These are phyloP conservation scores for Anas platyrhynchos DNA, from an alignment of 2,113 vertebrate species.

Conservation along the genomic window DNA sequence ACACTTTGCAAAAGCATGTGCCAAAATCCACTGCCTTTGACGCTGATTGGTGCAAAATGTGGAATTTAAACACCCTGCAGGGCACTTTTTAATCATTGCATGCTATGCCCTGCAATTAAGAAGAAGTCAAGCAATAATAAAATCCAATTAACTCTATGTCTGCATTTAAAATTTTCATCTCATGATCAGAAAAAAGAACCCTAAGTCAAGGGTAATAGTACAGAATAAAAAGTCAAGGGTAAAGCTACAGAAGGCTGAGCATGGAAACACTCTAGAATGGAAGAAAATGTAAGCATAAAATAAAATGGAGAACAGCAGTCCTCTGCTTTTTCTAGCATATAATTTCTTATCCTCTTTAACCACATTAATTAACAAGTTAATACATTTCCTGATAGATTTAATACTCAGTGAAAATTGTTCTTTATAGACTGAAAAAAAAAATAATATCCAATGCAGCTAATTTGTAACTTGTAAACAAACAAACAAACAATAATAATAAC, in stretches of 20 bases:
- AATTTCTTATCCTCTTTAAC: constrained; percentile 65
- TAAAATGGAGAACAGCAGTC: constrained; percentile 29
- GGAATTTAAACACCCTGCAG: constrained; percentile 59
- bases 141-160: constrained; percentile 73
- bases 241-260: not conserved
- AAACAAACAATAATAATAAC: not conserved
- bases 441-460: constrained; percentile 65
- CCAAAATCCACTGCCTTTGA: constrained; percentile 58
- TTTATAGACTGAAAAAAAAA: constrained; percentile 71
- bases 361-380: constrained; percentile 85
- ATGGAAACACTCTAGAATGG: not conserved
- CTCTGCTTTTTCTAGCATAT: constrained; percentile 35
- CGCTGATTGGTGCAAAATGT: constrained; percentile 58
- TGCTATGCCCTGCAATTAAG: constrained; percentile 68
- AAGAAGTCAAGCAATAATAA: constrained; percentile 72
- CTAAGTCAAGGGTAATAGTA: not conserved
- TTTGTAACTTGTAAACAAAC: constrained; percentile 60
- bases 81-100: not conserved
- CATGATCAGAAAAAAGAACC: constrained; percentile 15
- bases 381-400: constrained; percentile 81
- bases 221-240: not conserved
- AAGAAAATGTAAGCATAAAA: constrained; percentile 48
- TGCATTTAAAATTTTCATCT: constrained; percentile 50
- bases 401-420: constrained; percentile 70
- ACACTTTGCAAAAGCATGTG: constrained; percentile 36